Evolutionary conservation across 2,113 vertebrate species (phyloP), one percentile per base, ranked within the genome.

Genomic region (Ageneiosus marmoratus): DNA sequence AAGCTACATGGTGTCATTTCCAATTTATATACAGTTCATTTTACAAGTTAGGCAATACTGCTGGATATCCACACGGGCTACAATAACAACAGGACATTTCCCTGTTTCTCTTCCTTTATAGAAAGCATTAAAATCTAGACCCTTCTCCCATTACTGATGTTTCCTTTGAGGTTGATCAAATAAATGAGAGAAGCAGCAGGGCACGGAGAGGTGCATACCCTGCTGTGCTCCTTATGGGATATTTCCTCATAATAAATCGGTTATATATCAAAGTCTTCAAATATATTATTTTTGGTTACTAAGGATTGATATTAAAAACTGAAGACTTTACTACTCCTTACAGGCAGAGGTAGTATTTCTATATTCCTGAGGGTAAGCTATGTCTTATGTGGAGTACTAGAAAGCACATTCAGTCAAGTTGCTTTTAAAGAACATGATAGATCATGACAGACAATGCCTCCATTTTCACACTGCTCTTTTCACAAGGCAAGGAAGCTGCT

Each of bases 1-100:
- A 84, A 90, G 88, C 81, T 82, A 84, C 82, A 86, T 81, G 62
- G 73, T 89, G 84, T 87, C 89, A 85, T 86, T 86, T 89, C 87
- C 83, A 88, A 89, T 90, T 86, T 86, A 85, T 88, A 84, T 85
- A 75, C 72, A 80, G n/a, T 84, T 51, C 24, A 32, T 88, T 91
- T 88, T 90, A 88, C 81, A 79, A 65, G 73, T 51, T 63, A 80
- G 83, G 81, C 56, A 55, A 83, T 81, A 84, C 80, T 85, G 84
- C 86, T 89, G 84, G 79, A 73, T 86, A 87, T 82, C 83, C 85
- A 83, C 65, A 77, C 58, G 82, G 55, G 79, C 48, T 81, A 85
- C 80, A 77, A 56, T 60, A 44, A 83, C 84, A 77, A 63, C 78
- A 63, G 83, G 12, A 87, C 74, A 84, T 65, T 85, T 72, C 29